Evolutionary conservation across 1,140 invertebrate species (phyloP).

Genomic region (Orius insidiosus): DNA sequence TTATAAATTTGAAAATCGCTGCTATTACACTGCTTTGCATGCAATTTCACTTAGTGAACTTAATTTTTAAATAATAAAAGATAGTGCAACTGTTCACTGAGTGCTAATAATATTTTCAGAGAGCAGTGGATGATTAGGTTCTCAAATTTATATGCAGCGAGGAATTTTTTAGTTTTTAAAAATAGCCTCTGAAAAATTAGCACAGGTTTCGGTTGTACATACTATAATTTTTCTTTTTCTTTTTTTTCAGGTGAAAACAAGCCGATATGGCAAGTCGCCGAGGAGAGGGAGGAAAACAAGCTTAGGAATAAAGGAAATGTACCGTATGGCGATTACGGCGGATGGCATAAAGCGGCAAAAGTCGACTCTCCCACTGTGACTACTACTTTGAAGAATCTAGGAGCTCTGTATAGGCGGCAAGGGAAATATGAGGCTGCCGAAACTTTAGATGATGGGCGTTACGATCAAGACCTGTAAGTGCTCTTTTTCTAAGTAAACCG

Average conservation of each 20-base stretch:
- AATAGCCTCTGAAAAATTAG: too few species aligned
- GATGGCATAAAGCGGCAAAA: slow-evolving; percentile 97
- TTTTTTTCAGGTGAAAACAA: slow-evolving; percentile 72
- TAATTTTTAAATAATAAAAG: not conserved
- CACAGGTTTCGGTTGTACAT: slow-evolving; percentile 4
- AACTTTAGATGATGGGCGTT: slow-evolving; percentile 91
- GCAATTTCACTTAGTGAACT: not conserved
- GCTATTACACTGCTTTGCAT: slow-evolving; percentile 13
- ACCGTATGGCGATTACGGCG: slow-evolving; percentile 86
- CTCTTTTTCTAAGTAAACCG: too few species aligned
- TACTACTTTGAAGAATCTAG: slow-evolving; percentile 92
- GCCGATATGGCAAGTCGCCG: slow-evolving; percentile 98
- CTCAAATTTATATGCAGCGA: too few species aligned
- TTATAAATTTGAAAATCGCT: slow-evolving; percentile 2
- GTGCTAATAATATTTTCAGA: slow-evolving; percentile 11
- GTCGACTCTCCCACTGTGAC: slow-evolving; percentile 95
- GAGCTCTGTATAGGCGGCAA: slow-evolving; percentile 89
- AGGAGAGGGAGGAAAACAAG: slow-evolving; percentile 91
- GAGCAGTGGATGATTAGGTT: not conserved
- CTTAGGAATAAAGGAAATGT: slow-evolving; percentile 78
- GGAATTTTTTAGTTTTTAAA: too few species aligned
- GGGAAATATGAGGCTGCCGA: slow-evolving; percentile 93
- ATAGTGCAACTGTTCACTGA: slow-evolving; percentile 13
- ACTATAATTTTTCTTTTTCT: slow-evolving; percentile 14
- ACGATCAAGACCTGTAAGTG: slow-evolving; percentile 54